Conservation (phyloP, 1,140 invertebrate genomes). For the Drosophila pandora region DNA sequence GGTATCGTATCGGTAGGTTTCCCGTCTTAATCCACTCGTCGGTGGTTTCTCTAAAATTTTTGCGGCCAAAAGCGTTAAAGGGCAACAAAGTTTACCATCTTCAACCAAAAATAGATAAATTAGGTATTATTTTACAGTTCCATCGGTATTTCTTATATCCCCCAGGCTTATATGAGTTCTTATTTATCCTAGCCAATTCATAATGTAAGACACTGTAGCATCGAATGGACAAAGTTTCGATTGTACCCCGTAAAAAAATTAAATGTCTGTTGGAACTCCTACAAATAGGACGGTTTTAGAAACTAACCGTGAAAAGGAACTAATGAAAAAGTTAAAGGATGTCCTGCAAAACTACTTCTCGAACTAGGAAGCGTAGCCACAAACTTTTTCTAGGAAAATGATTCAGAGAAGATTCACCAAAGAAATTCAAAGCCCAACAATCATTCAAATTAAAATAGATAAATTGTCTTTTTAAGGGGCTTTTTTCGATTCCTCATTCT, state of each 20-base stretch:
- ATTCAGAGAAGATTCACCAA: too few species aligned
- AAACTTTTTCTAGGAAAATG: background rate
- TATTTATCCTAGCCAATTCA: conserved; percentile 7
- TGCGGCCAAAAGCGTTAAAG: conserved; percentile 29
- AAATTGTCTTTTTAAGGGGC: too few species aligned
- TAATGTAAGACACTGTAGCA: conserved; percentile 22
- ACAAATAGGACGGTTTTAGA: background rate
- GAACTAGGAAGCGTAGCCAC: too few species aligned
- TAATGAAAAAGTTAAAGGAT: background rate
- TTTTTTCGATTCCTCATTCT: background rate
- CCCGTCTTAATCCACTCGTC: background rate
- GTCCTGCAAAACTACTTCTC: background rate
- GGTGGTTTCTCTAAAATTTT: conserved; percentile 17
- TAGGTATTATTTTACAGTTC: conserved; percentile 37
- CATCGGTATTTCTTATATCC: conserved; percentile 32
- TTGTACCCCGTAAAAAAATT: background rate
- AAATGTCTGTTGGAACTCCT: background rate
- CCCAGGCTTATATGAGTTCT: conserved; percentile 2
- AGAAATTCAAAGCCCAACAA: too few species aligned
- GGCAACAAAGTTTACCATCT: conserved; percentile 46
- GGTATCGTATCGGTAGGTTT: conserved; percentile 34
- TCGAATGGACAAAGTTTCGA: conserved; percentile 32
- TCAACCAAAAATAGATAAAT: conserved; percentile 40
- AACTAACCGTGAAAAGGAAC: background rate
- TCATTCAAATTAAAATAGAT: background rate